phyloP scores from a whole-genome alignment of 2,113 vertebrate genomes.

The Neotragus pygmaeus region DNA sequence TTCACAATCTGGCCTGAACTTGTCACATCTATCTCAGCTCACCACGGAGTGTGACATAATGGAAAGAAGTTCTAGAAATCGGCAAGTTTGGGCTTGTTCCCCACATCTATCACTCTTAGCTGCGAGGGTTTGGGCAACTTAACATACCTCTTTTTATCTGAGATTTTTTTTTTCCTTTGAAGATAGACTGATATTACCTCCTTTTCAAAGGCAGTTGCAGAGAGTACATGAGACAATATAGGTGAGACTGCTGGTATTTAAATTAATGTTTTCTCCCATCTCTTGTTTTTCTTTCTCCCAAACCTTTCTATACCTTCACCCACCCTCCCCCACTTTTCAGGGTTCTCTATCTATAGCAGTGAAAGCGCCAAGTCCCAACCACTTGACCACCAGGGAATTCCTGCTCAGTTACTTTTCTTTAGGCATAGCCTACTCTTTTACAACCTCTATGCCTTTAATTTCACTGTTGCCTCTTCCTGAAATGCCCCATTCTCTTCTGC shows the following conservation, averaged over 20 bases:
- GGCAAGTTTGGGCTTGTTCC: neutral
- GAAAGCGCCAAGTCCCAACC: neutral
- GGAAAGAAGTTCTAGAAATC: neutral
- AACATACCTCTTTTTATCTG: neutral
- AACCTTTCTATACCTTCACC: neutral
- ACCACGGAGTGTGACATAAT: neutral
- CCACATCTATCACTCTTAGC: neutral
- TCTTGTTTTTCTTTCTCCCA: neutral
- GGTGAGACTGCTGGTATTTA: neutral
- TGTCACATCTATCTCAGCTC: neutral
- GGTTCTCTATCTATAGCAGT: neutral
- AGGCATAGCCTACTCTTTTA: neutral
- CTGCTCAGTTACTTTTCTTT: neutral
- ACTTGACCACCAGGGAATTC: neutral
- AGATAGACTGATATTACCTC: neutral
- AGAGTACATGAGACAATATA: neutral
- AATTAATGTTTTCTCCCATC: neutral
- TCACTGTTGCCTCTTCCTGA: neutral
- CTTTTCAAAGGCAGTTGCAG: neutral
- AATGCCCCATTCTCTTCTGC: neutral
- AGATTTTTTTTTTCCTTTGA: conserved; percentile 19
- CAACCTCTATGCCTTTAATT: neutral
- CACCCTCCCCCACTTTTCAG: neutral
- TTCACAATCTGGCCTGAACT: neutral
- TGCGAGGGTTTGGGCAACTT: neutral